A percentile compares a stretch with the other conserved stretches of the same genome.
Evolutionary conservation across 2,888 invertebrate species (phyloP).

Genomic region (Pharmacophagus antenor): DNA sequence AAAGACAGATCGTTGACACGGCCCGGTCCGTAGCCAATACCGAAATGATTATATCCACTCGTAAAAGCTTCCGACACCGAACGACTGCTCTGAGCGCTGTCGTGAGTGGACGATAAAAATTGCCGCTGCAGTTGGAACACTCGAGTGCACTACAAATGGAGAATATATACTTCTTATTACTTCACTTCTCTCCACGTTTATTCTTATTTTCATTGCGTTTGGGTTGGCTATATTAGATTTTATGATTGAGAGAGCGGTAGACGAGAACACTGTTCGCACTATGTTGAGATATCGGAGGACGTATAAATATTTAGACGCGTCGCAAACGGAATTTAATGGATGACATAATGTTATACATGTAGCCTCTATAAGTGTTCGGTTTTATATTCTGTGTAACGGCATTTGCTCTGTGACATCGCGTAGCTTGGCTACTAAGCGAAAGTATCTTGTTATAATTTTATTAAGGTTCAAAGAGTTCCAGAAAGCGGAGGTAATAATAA

Average conservation of each 20-base stretch:
- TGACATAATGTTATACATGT: not conserved
- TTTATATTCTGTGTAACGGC: not conserved
- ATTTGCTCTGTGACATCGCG: not conserved
- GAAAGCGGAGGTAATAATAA: too few species aligned
- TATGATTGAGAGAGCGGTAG: not conserved
- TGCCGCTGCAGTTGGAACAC: conserved; percentile 7
- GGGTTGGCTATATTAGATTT: not conserved
- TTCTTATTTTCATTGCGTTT: not conserved
- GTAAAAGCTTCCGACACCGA: conserved; percentile 13
- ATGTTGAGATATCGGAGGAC: not conserved
- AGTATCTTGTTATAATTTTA: too few species aligned
- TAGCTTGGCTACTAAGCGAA: too few species aligned
- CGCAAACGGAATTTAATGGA: not conserved
- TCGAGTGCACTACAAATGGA: conserved; percentile 5
- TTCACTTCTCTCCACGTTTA: conserved; percentile 9
- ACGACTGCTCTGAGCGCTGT: conserved; percentile 22
- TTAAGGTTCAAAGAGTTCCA: too few species aligned
- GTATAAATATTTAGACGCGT: not conserved
- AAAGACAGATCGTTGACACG: not conserved
- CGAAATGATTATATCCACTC: conserved; percentile 14
- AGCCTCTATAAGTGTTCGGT: not conserved
- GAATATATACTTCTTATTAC: conserved; percentile 11
- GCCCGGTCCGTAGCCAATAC: not conserved
- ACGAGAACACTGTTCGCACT: not conserved
- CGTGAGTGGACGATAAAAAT: conserved; percentile 20